Evolutionary conservation across 2,888 invertebrate genomes (phyloP), one percentile per base, ranked within the genome.

Genomic region (Nysson spinosus): DNA sequence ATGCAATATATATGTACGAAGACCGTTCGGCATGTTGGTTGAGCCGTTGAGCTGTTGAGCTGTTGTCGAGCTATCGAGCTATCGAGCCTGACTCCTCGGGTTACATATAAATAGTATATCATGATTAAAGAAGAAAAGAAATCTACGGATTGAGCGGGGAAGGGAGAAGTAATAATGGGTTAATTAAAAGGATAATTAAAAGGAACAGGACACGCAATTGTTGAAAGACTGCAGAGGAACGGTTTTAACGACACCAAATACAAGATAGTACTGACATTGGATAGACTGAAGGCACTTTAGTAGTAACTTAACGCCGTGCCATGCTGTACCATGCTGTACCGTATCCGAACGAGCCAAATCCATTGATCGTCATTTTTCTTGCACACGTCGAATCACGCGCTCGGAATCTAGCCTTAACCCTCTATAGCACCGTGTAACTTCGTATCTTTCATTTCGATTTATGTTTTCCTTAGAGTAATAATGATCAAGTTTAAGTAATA

Each of bases 181-280:
- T 49, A 24, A 39, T 17, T 55, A 51, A 51, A 55, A 46, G 43
- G 61, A 46, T 42, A 46, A 69, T 62, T 72, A 56, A 73, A 63
- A 50, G 60, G 63, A 77, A 76, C 77, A 77, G 75, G 78, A 77
- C 70, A 77, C 76, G 83, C 81, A 82, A 83, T 83, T 81, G 74
- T 69, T 74, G 81, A 82, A 85, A 85, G 85, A 85, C 85, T 85
- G 86, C 84, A 82, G 83, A 79, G 78, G 82, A 83, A 85, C 83
- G 83, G 81, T 85, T 87, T 85, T 85, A 86, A 87, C 87, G 87
- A 88, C 87, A 87, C 87, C 87, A 87, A 87, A 87, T 87, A 87
- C 86, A 87, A 86, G 85, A 87, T 87, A 87, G 87, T 86, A 87
- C 87, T 87, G 86, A 87, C 85, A 86, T 86, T 87, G 86, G 86